These are phyloP conservation scores for Hartigia nigra DNA, from an alignment of 2,888 invertebrate genomes.

Conservation along the genomic window DNA sequence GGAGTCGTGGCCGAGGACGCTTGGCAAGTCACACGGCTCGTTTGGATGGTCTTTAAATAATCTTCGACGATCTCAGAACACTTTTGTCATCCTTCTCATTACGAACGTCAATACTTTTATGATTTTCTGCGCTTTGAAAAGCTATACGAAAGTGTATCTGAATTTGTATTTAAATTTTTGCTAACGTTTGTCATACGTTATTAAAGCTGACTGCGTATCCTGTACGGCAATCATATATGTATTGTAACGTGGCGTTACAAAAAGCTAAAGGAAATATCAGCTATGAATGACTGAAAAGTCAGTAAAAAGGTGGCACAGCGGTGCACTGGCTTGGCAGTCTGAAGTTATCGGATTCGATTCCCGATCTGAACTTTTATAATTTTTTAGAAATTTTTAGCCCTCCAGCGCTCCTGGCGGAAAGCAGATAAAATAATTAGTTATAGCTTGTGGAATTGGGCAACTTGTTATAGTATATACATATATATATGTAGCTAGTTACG, in stretches of 20 bases:
- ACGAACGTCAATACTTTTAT: not conserved
- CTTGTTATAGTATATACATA: too few species aligned
- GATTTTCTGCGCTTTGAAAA: not conserved
- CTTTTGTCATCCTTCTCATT: constrained; percentile 1
- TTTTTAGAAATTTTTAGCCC: too few species aligned
- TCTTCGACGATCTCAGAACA: constrained; percentile 15
- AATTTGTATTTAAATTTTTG: not conserved
- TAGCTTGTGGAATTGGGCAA: too few species aligned
- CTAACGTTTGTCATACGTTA: not conserved
- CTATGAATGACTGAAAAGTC: too few species aligned
- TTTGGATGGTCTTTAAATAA: constrained; percentile 44
- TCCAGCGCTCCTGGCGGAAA: too few species aligned
- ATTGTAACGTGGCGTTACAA: too few species aligned
- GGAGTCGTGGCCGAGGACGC: constrained; percentile 25
- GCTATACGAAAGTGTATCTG: not conserved
- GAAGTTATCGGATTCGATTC: too few species aligned
- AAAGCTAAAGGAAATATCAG: too few species aligned
- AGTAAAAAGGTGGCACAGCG: too few species aligned
- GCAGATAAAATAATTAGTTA: too few species aligned
- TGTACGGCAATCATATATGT: not conserved
- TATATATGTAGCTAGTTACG: not conserved
- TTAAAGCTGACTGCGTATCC: not conserved
- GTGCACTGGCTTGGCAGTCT: too few species aligned
- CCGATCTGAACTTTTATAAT: too few species aligned
- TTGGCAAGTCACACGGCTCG: constrained; percentile 39